A percentile compares a stretch with the other conserved stretches of the same genome.
These are phyloP conservation scores for Amiota mariae DNA, from an alignment of 2,888 invertebrate species.

Conservation along the genomic window DNA sequence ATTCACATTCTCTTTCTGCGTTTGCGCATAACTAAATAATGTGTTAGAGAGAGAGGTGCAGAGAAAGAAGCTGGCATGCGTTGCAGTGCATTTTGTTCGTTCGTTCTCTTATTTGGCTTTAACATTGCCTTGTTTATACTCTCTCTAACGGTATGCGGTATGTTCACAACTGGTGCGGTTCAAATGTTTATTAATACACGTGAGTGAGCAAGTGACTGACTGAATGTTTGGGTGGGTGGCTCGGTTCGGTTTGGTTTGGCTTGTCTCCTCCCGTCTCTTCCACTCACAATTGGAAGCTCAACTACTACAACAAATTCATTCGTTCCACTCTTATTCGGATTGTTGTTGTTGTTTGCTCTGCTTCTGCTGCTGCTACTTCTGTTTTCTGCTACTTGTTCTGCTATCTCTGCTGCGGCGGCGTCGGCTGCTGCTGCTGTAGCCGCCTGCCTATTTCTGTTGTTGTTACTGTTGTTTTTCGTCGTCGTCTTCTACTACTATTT, in stretches of 20 bases:
- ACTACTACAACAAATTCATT: too few species aligned
- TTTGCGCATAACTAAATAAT: too few species aligned
- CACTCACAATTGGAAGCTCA: too few species aligned
- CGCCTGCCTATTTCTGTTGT: not conserved
- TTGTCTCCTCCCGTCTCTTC: not conserved
- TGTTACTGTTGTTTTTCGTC: slow-evolving; percentile 14
- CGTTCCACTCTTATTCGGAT: slow-evolving; percentile 33
- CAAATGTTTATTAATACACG: too few species aligned
- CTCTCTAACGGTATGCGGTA: too few species aligned
- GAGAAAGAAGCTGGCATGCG: too few species aligned
- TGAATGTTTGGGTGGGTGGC: not conserved
- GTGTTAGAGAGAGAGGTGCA: too few species aligned
- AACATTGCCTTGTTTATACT: too few species aligned
- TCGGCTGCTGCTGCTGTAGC: not conserved
- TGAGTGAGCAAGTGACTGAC: not conserved
- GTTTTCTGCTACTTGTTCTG: slow-evolving; percentile 30
- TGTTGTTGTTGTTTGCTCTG: slow-evolving; percentile 35
- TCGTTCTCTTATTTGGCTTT: too few species aligned
- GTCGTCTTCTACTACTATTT: slow-evolving; percentile 49
- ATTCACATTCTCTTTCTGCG: too few species aligned
- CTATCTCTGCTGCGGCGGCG: slow-evolving; percentile 34
- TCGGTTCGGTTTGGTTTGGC: not conserved
- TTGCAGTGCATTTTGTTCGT: too few species aligned
- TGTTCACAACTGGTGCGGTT: too few species aligned
- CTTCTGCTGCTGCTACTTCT: slow-evolving; percentile 39